Evolutionary conservation across 1,140 invertebrate species (phyloP), one percentile per base, ranked within the genome.

Genomic region (Diorhabda carinulata): DNA sequence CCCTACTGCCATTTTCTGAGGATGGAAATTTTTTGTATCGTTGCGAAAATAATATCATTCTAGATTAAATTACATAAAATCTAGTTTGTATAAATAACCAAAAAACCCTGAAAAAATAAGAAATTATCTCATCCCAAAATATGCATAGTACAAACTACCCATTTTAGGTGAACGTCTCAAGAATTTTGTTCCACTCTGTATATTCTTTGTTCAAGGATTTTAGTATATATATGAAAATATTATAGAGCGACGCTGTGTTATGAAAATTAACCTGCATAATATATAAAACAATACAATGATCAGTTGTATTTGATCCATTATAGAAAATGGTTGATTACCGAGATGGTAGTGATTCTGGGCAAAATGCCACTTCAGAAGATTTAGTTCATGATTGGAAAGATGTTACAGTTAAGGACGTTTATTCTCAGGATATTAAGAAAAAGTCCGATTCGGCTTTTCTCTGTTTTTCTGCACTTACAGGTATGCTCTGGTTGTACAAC

Each of bases 401-500:
- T 52, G 47, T n/a, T 3, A 6, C 47, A n/a, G 47, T 52, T 2
- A 25, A 25, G 25, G 47, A 52, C 47, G 2, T 8, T n/a, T 8
- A 3, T 3, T 6, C n/a, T 52, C 47, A 52, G 47, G 47, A 52
- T 52, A n/a, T n/a, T 8, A 61, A 41, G 7, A 61, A 43, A 9
- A 61, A 61, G 41, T 9, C 25, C 2, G 59, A 61, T 61, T 40
- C 59, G n/a, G n/a, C 10, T 9, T 61, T 61, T 43, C 8, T 61
- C 10, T 61, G 41, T 42, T 61, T 61, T 61, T 61, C 59, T 61
- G 7, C 59, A 10, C 8, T 61, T 41, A 61, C 59, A 61, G 59
- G 59, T 61, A 40, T 40, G 25, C 41, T 43, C 9, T 2, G 42
- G 2, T 61, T 43, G 25, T 25, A 25, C 25, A 25, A 25, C 25